Base-by-base conservation (phyloP, 1,140 invertebrate genomes). In the Polyergus mexicanus region DNA sequence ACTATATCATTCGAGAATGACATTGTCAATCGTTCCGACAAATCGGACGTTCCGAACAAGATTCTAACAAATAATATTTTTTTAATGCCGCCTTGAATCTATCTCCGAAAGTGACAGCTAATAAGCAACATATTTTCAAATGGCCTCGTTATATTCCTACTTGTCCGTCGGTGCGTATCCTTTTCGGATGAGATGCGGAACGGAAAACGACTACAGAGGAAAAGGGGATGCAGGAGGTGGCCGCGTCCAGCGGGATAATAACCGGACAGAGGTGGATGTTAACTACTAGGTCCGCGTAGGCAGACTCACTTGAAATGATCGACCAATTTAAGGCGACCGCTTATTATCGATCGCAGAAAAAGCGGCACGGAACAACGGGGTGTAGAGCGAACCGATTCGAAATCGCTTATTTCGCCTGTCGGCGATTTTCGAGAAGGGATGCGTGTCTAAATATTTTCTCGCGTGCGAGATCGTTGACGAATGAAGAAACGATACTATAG, bases 281-380 rank as follows among this genome's bases (percentile, higher is more conserved):
- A 85, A 87, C 65, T 54, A n/a, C 54, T 38, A 62, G 41, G 65
- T 72, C 44, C 22, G 71, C 74, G 44, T 63, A 72, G 68, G 47
- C 56, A 69, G 65, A 44, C 75, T 75, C 69, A 85, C 58, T 65
- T 75, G 81, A 54, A 71, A 62, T 41, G 22, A 77, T 86, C 88
- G 58, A 54, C 69, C 87, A 87, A 91, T 89, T 91, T 86, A 25
- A 66, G n/a, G 74, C 83, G 76, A 63, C 60, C 74, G 77, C 88
- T 90, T 88, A 89, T 92, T 91, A 92, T 88, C 88, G 83, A 83
- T 84, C 72, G 78, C 86, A 51, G 86, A 90, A 66, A 78, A 78
- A 66, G 44, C 76, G 25, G 76, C 75, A n/a, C 6, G 75, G n/a
- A 77, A 77, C 75, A 28, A 58, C 54, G 13, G 47, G 22, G 16